Evolutionary conservation across 2,888 invertebrate genomes (phyloP).

Genomic region (Homarus gammarus): DNA sequence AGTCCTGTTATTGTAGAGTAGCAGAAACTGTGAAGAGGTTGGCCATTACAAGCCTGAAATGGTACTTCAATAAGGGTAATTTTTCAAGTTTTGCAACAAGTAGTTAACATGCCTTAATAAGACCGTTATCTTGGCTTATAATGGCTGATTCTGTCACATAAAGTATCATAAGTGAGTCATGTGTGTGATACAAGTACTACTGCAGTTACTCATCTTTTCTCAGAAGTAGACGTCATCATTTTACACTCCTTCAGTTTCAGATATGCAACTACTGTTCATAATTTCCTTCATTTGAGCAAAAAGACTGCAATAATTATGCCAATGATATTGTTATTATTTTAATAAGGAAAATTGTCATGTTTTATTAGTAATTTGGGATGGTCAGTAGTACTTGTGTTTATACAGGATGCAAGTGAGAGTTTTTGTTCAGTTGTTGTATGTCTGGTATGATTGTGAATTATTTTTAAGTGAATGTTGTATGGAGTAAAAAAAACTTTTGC

Average conservation of each 20-base stretch:
- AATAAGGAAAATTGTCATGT: not conserved
- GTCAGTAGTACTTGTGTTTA: conserved; percentile 43
- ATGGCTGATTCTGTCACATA: conserved; percentile 36
- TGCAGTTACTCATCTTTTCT: conserved; percentile 2
- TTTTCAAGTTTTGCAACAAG: conserved; percentile 43
- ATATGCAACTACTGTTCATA: conserved; percentile 21
- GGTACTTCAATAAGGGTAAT: conserved; percentile 41
- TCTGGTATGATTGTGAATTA: conserved; percentile 28
- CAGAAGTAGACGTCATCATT: not conserved
- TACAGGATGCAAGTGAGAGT: not conserved
- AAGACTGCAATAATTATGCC: not conserved
- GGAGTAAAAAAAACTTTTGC: conserved; percentile 64
- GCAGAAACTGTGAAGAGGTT: conserved; percentile 36
- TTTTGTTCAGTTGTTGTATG: conserved; percentile 25
- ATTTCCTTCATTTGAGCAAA: conserved; percentile 12
- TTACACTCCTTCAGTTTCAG: not conserved
- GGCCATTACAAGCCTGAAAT: conserved; percentile 39
- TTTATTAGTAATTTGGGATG: not conserved
- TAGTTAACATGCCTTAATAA: conserved; percentile 50
- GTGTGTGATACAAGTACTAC: conserved; percentile 57
- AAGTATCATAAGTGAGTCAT: conserved; percentile 44
- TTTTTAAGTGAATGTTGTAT: conserved; percentile 69
- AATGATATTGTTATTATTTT: conserved; percentile 9
- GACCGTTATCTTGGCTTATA: conserved; percentile 29
- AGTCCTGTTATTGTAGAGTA: conserved; percentile 44